A percentile compares a stretch with the other conserved stretches of the same genome.
phyloP scores from a whole-genome alignment of 2,797 vertebrate genomes.

The Urosaurus nigricauda region DNA sequence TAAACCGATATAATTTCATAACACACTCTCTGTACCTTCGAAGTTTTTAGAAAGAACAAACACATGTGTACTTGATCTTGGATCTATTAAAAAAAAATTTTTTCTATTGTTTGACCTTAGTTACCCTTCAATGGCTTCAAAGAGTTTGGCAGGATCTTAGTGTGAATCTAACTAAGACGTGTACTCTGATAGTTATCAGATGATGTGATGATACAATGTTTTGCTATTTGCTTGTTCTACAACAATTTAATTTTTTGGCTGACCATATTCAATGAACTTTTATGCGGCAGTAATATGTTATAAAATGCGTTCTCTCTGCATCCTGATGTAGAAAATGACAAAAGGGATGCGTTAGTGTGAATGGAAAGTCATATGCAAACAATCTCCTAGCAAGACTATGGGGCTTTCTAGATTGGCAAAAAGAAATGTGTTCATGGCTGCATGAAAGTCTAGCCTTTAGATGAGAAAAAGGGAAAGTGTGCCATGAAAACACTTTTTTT shows the following conservation, averaged over 20 bases:
- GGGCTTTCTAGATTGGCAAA: too few species aligned
- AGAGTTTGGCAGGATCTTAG: not conserved
- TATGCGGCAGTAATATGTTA: not conserved
- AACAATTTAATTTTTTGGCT: not conserved
- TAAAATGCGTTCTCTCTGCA: too few species aligned
- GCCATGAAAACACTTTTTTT: too few species aligned
- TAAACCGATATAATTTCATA: constrained; percentile 56
- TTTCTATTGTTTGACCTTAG: not conserved
- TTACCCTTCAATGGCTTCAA: not conserved
- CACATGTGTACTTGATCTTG: fast-evolving
- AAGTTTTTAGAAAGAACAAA: not conserved
- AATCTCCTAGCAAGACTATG: too few species aligned
- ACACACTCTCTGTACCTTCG: not conserved
- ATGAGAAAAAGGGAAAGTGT: too few species aligned
- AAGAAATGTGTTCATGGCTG: too few species aligned
- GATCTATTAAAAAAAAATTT: fast-evolving
- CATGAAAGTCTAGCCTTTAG: too few species aligned
- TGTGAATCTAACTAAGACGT: not conserved
- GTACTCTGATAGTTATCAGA: too few species aligned
- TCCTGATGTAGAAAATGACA: too few species aligned
- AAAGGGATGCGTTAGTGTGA: too few species aligned
- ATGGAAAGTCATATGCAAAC: too few species aligned
- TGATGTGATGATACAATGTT: not conserved
- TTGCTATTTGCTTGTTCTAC: not conserved
- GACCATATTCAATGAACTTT: too few species aligned